Evolutionary conservation across 2,113 vertebrate species (phyloP), one percentile per base, ranked within the genome.

Genomic region (Leucoraja erinaceus): DNA sequence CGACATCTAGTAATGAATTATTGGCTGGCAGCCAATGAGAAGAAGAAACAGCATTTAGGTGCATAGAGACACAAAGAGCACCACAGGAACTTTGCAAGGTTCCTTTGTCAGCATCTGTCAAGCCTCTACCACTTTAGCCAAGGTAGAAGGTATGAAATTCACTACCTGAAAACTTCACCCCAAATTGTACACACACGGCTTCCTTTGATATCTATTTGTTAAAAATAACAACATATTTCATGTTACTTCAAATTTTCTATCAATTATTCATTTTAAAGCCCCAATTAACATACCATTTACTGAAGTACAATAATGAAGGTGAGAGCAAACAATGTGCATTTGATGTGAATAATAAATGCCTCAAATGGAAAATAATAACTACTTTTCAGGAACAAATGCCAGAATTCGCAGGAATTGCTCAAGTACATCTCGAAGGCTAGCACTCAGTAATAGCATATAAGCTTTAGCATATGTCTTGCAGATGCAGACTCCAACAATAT

Each of bases 391-490:
- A 16, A 20, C 22, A 61, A 59, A 84, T 84, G 22, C 81, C 25
- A n/a, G 11, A 4, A 63, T 31, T 88, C 83, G 63, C 6, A 63
- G 28, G 83, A 63, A 88, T 63, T 1, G 25, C 28, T 88, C 59
- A 66, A 63, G 25, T 61, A 14, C 12, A 31, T 86, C 28, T 61
- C 11, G 0, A 72, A 91, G 33, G 70, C 38, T 10, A 91, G 54
- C 68, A 74, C 72, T 91, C 14, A 74, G 68, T 28, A 72, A 68
- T 9, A 54, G 90, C 33, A 91, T 25, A 20, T 54, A 54, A 72
- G 90, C 33, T 72, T 72, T 54, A 72, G 66, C 90, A 91, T 91
- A 70, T 91, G 90, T 38, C 66, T 74, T 91, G 90, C 90, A 91
- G 66, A 38, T 91, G 90, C 90, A 91, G 90, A 72, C 18, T 74